Evolutionary conservation across 2,113 vertebrate species (phyloP).

Genomic region (Isurus oxyrinchus): DNA sequence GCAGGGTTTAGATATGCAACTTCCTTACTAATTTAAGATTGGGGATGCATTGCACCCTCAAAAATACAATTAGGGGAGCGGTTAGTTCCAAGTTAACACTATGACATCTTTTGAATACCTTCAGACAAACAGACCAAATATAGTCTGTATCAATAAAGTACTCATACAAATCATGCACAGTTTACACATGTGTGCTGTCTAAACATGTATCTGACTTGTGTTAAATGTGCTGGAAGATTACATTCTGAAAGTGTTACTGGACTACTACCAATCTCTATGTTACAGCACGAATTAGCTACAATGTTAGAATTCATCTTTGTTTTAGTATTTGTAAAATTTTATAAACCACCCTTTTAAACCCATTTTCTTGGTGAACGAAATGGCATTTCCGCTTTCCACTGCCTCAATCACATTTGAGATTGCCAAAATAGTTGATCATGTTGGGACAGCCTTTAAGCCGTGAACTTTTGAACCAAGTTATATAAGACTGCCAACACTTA

Average conservation of each 20-base stretch:
- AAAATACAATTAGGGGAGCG: not conserved
- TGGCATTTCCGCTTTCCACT: not conserved
- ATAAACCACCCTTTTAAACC: not conserved
- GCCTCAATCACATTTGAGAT: not conserved
- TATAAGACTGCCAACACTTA: not conserved
- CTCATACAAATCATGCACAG: not conserved
- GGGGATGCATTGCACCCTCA: not conserved
- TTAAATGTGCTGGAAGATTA: not conserved
- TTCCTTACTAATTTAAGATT: not conserved
- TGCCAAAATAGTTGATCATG: constrained; percentile 1
- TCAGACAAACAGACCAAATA: not conserved
- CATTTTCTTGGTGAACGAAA: not conserved
- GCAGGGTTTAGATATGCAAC: not conserved
- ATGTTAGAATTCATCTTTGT: not conserved
- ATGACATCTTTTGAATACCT: not conserved
- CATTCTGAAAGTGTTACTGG: not conserved
- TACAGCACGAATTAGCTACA: not conserved
- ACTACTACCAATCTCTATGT: not conserved
- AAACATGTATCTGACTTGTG: not conserved
- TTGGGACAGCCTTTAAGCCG: not conserved
- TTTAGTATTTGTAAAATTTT: not conserved
- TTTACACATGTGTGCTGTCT: not conserved
- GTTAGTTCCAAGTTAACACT: not conserved
- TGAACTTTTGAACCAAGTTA: not conserved
- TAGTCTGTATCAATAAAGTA: not conserved